Conservation (phyloP, 2,888 invertebrate species). For the Anoncus sp. region DNA sequence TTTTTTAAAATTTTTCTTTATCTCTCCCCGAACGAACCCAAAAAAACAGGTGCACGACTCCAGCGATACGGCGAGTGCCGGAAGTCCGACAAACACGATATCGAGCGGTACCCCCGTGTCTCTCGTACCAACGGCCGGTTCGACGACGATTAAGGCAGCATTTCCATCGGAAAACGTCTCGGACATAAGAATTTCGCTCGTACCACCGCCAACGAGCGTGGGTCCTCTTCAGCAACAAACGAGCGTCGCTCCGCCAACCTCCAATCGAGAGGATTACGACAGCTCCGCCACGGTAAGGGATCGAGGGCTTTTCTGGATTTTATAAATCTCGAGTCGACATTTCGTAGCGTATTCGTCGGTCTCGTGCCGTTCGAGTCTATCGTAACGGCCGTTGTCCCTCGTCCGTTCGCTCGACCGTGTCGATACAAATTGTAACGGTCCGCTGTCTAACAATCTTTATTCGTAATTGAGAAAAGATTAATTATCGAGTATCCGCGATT, state of each 20-base stretch:
- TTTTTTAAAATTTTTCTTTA: too few species aligned
- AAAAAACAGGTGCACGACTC: slow-evolving; percentile 84
- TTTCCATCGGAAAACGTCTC: slow-evolving; percentile 62
- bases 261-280: slow-evolving; percentile 84
- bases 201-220: slow-evolving; percentile 58
- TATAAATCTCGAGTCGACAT: not conserved
- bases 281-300: slow-evolving; percentile 85
- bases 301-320: slow-evolving; percentile 20
- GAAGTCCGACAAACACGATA: slow-evolving; percentile 83
- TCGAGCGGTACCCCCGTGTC: slow-evolving; percentile 76
- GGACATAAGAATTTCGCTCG: slow-evolving; percentile 64
- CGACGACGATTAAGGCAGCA: slow-evolving; percentile 62
- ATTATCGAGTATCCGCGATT: not conserved
- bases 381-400: too few species aligned
- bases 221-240: slow-evolving; percentile 72
- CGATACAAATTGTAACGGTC: too few species aligned
- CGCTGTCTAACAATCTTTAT: too few species aligned
- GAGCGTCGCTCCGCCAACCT: slow-evolving; percentile 71
- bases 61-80: slow-evolving; percentile 89
- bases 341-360: slow-evolving; percentile 2
- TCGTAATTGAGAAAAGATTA: too few species aligned
- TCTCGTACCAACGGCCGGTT: slow-evolving; percentile 70
- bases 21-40: too few species aligned
- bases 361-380: too few species aligned
- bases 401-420: too few species aligned